phyloP scores from a whole-genome alignment of 2,888 invertebrate species.

The Micoletzkya japonica region DNA sequence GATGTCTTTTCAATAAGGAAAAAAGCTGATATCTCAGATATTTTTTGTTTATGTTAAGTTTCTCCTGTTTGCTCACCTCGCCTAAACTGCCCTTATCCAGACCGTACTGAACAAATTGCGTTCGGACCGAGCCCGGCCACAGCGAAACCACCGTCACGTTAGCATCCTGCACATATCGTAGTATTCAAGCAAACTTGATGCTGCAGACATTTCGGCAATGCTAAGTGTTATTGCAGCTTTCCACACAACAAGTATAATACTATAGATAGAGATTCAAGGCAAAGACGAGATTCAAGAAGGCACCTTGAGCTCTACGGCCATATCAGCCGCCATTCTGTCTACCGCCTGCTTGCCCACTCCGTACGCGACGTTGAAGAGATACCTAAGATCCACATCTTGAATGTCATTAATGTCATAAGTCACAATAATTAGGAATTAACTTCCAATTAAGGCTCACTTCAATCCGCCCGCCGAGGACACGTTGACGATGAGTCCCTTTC shows the following conservation, averaged over 20 bases:
- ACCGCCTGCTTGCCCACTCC: constrained; percentile 67
- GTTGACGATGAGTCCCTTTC: constrained; percentile 66
- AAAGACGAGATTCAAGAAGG: neutral
- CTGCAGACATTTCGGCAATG: too few species aligned
- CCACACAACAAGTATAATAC: too few species aligned
- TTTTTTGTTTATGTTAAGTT: neutral
- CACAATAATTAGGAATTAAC: neutral
- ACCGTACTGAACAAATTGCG: constrained; percentile 55
- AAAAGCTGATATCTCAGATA: neutral
- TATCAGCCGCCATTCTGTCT: constrained; percentile 67
- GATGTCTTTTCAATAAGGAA: neutral
- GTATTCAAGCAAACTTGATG: too few species aligned
- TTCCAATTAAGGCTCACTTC: neutral
- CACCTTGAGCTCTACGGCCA: constrained; percentile 32
- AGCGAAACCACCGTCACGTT: constrained; percentile 63
- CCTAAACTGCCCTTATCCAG: too few species aligned
- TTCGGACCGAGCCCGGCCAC: constrained; percentile 67
- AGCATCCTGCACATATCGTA: too few species aligned
- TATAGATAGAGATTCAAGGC: neutral
- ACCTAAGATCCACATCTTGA: constrained; percentile 36
- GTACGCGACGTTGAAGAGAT: constrained; percentile 66
- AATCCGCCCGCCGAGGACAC: constrained; percentile 66
- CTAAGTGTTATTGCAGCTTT: too few species aligned
- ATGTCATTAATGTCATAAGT: neutral
- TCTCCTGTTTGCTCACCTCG: too few species aligned